Conservation (phyloP, 2,888 invertebrate species). For the Oscheius myriophilus region DNA sequence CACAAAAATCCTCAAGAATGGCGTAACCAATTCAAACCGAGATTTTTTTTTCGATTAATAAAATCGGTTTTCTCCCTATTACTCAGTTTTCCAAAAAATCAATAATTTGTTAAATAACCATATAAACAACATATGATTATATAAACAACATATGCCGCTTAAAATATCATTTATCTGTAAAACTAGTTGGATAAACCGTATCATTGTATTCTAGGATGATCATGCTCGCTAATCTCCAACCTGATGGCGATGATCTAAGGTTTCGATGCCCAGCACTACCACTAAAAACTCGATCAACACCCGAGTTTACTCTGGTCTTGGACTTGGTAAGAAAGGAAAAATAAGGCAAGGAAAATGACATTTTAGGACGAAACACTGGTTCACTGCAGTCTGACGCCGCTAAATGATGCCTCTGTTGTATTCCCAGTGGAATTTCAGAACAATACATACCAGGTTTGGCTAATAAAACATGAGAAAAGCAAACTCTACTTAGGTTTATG, state of each 20-base stretch:
- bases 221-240: slow-evolving; percentile 90
- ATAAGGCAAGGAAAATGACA: slow-evolving; percentile 4
- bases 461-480: background rate
- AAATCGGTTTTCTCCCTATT: too few species aligned
- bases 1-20: background rate
- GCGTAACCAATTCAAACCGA: background rate
- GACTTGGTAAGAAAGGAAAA: slow-evolving; percentile 81
- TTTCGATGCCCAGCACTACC: slow-evolving; percentile 79
- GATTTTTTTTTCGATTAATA: too few species aligned
- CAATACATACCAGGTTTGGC: slow-evolving; percentile 80
- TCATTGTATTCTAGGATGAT: slow-evolving; percentile 76
- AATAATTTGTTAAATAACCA: too few species aligned
- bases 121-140: too few species aligned
- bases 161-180: background rate
- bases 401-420: slow-evolving; percentile 90
- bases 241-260: slow-evolving; percentile 82
- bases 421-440: slow-evolving; percentile 92
- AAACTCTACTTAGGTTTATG: slow-evolving; percentile 76
- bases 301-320: slow-evolving; percentile 82
- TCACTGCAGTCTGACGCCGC: slow-evolving; percentile 89
- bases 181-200: background rate
- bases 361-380: slow-evolving; percentile 89
- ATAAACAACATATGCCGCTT: background rate
- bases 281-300: slow-evolving; percentile 88
- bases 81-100: too few species aligned